Evolutionary conservation across 2,797 vertebrate species (phyloP).

Genomic region (Muscicapa striata): DNA sequence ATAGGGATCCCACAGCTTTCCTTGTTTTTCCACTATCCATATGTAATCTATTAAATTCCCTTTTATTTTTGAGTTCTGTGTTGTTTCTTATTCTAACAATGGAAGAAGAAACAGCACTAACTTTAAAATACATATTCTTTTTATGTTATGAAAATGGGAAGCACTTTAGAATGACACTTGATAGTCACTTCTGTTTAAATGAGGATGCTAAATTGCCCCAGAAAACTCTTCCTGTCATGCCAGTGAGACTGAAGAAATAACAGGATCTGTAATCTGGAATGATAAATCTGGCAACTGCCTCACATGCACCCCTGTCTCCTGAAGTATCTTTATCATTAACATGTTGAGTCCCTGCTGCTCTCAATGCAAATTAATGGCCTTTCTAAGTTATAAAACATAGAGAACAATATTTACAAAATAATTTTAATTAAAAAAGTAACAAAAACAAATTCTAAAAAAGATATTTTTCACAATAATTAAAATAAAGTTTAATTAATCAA

Average conservation of each 20-base stretch:
- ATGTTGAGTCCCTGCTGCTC: constrained; percentile 5
- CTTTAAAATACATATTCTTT: background rate
- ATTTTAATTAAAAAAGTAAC: constrained; percentile 65
- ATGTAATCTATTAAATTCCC: background rate
- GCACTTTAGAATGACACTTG: background rate
- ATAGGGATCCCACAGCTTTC: background rate
- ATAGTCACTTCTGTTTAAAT: background rate
- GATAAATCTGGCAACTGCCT: background rate
- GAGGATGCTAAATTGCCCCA: background rate
- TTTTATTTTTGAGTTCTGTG: constrained; percentile 2
- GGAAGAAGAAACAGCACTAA: background rate
- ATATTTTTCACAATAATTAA: constrained; percentile 63
- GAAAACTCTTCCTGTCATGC: background rate
- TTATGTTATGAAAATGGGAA: background rate
- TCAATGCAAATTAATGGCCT: constrained; percentile 29
- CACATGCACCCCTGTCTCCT: background rate
- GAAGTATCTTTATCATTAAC: background rate
- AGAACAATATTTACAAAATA: constrained; percentile 73
- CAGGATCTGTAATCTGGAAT: background rate
- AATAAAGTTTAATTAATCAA: constrained; percentile 53
- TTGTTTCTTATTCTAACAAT: background rate
- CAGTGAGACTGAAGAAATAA: background rate
- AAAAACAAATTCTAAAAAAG: constrained; percentile 44
- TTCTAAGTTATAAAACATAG: constrained; percentile 57
- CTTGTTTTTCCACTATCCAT: background rate